Conservation (phyloP, 2,797 vertebrate species). For the Sebastes cheni region DNA sequence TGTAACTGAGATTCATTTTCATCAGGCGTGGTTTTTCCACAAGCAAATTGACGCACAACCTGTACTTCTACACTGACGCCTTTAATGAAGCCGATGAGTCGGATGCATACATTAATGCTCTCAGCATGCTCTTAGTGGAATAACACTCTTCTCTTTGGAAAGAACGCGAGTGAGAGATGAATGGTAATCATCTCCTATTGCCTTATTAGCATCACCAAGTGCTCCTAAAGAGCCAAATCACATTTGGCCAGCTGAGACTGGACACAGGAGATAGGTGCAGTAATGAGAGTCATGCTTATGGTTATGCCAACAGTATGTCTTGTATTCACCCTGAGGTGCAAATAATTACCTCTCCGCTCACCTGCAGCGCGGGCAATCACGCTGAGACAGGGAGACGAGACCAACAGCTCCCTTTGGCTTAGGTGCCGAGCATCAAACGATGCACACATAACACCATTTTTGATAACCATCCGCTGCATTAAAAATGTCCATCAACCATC, state of each 20-base stretch:
- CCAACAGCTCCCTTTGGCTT: constrained; percentile 8
- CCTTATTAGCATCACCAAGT: constrained; percentile 26
- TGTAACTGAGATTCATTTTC: background rate
- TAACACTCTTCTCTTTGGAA: constrained; percentile 1
- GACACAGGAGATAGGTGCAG: background rate
- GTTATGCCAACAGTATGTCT: constrained; percentile 12
- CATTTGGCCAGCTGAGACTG: constrained; percentile 3
- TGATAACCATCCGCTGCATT: constrained; percentile 13
- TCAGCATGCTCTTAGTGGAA: constrained; percentile 13
- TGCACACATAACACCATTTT: constrained; percentile 11
- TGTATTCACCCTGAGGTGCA: constrained; percentile 49
- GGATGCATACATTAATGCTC: constrained; percentile 5
- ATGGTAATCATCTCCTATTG: constrained; percentile 20
- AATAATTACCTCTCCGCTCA: constrained; percentile 49
- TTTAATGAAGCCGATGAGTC: background rate
- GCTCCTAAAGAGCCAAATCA: constrained; percentile 19
- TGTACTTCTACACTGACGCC: background rate
- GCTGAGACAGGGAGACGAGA: constrained; percentile 38
- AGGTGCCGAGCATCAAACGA: constrained; percentile 22
- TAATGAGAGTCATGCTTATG: constrained; percentile 17
- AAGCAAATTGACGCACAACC: background rate
- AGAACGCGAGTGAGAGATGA: constrained; percentile 1
- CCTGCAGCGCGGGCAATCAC: constrained; percentile 26
- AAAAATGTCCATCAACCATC: constrained; percentile 23
- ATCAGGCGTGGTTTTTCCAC: background rate